A percentile compares a stretch with the other conserved stretches of the same genome.
phyloP scores from a whole-genome alignment of 2,113 vertebrate species.

The Penelope pileata region DNA sequence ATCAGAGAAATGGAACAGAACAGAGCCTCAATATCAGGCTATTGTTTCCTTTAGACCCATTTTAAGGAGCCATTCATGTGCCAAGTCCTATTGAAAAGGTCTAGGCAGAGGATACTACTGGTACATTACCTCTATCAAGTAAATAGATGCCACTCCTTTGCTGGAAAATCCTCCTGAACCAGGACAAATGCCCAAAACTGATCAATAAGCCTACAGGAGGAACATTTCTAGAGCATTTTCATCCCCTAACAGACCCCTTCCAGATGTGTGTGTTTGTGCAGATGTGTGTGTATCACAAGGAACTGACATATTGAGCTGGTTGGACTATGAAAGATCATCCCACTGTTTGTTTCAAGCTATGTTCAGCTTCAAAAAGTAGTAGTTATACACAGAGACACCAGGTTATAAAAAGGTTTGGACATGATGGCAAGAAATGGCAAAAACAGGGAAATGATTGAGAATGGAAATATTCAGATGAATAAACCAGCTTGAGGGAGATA shows the following conservation, averaged over 20 bases:
- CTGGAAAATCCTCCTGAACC: background rate
- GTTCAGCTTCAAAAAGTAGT: background rate
- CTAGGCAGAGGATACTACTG: background rate
- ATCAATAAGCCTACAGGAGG: background rate
- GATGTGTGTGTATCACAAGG: background rate
- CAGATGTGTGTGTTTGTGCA: background rate
- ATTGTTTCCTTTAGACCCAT: background rate
- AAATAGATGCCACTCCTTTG: background rate
- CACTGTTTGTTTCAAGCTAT: background rate
- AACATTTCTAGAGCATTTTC: background rate
- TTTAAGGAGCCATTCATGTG: background rate
- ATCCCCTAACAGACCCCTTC: background rate
- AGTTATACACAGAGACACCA: background rate
- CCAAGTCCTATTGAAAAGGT: background rate
- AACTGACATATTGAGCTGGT: background rate
- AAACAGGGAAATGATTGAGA: background rate
- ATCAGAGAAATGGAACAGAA: background rate
- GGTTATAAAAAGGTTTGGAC: background rate
- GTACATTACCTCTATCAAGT: background rate
- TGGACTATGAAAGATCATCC: fast-evolving
- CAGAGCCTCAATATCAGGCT: background rate
- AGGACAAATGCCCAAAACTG: background rate
- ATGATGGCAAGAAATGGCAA: background rate
- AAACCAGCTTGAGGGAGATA: background rate
- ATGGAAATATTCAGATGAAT: background rate